These are phyloP conservation scores for Nephrotoma guestfalica DNA, from an alignment of 2,888 invertebrate genomes.

Conservation along the genomic window DNA sequence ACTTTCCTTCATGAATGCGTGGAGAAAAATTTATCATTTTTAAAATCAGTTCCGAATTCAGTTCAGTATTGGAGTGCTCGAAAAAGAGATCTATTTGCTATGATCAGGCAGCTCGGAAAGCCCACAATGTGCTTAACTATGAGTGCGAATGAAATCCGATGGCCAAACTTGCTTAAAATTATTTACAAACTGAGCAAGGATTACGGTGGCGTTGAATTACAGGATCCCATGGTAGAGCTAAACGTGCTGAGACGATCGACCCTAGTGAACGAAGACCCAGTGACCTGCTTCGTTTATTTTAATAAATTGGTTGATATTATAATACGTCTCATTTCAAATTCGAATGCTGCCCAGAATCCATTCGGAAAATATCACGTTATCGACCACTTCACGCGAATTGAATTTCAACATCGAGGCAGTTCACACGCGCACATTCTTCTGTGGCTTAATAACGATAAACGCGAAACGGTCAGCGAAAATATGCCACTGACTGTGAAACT, in stretches of 20 bases:
- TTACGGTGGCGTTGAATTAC: too few species aligned
- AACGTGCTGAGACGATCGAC: neutral
- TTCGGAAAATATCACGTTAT: neutral
- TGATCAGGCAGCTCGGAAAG: neutral
- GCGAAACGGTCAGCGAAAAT: too few species aligned
- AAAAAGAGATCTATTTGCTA: neutral
- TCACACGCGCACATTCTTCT: slow-evolving; percentile 12
- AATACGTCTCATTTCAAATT: neutral
- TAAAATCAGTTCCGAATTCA: slow-evolving; percentile 23
- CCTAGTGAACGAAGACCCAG: slow-evolving; percentile 15
- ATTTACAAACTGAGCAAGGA: neutral
- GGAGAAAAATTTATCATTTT: slow-evolving; percentile 19
- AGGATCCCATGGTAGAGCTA: too few species aligned
- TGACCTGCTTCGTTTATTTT: slow-evolving; percentile 12
- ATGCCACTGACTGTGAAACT: too few species aligned
- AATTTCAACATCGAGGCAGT: neutral
- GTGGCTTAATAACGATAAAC: slow-evolving; percentile 22
- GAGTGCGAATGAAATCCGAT: neutral
- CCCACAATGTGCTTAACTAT: neutral
- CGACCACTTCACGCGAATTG: neutral
- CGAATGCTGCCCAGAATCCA: neutral
- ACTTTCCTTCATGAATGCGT: neutral
- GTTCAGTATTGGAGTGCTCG: slow-evolving; percentile 15
- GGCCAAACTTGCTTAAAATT: neutral
- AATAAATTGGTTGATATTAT: neutral